Base-by-base conservation (phyloP, 2,888 invertebrate species). In the Agrochola litura region DNA sequence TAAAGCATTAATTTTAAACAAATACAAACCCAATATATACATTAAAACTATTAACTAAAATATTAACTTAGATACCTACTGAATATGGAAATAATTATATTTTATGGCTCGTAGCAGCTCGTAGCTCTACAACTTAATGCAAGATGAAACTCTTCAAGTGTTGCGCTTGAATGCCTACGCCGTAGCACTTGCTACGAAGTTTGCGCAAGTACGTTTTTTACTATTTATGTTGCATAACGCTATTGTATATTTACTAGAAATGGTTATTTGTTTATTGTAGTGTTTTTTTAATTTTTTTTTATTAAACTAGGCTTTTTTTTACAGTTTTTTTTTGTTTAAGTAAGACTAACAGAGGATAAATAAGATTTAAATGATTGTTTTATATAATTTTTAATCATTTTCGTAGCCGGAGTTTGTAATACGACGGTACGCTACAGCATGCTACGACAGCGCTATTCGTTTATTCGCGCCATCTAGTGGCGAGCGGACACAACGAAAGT, bases 391-490 rank as follows among this genome's bases (percentile, higher is more conserved):
- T 41, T 19, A 9, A 9, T 14, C 12, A 12, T 63, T 56, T 43
- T 41, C 8, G 19, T 12, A 52, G 19, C 4, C 14, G 12, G 14
- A 54, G 12, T 56, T 46, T 81, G 16, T 37, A 49, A 54, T 19
- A 19, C 10, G 25, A 19, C 5, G n/a, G 10, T 22, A 9, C 16
- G 73, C 72, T 25, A 71, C 60, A 16, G 37, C 37, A 79, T 14
- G 37, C 37, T 61, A 63, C 49, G 16, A 14, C 41, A 30, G 46
- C 56, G 12, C 12, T 5, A 61, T 61, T 63, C 16, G 16, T 72
- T 66, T 49, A 73, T 73, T 61, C 5, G 61, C 83, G 96, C 95
- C 95, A 95, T 91, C 95, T 95, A 90, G 91, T 86, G 93, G 88
- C 73, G 93, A 95, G 94, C 86, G 89, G 96, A 88, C n/a, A 68